Evolutionary conservation across 2,113 vertebrate species (phyloP).

Genomic region (Coracopsis vasa): DNA sequence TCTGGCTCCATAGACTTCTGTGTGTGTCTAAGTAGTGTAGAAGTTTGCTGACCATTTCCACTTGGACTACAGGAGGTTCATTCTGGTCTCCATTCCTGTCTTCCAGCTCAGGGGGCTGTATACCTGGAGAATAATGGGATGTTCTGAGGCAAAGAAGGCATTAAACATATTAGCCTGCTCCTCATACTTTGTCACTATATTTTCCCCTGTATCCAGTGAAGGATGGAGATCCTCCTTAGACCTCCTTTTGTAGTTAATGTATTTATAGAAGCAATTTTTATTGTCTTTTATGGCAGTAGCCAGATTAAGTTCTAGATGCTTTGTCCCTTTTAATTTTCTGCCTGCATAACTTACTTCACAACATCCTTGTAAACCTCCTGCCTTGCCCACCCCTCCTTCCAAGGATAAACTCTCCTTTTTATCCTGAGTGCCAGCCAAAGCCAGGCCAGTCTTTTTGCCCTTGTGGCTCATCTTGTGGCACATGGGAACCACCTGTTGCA

Average conservation of each 20-base stretch:
- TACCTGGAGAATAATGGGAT: background rate
- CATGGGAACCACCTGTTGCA: background rate
- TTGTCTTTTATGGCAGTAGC: background rate
- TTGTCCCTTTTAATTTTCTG: background rate
- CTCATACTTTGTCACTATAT: background rate
- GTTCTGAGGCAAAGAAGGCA: background rate
- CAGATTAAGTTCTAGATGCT: background rate
- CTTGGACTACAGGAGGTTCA: background rate
- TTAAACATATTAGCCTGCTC: background rate
- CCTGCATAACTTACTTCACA: background rate
- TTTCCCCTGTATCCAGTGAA: background rate
- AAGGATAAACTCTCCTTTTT: background rate
- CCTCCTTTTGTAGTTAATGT: background rate
- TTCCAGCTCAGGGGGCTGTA: background rate
- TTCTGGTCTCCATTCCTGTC: background rate
- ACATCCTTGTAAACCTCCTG: background rate
- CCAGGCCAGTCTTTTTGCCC: fast-evolving
- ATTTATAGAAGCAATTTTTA: background rate
- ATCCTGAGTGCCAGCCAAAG: background rate
- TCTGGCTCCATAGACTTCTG: background rate
- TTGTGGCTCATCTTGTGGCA: background rate
- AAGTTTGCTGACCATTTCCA: background rate
- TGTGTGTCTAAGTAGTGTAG: background rate
- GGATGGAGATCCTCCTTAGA: background rate
- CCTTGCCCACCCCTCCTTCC: background rate